A percentile compares a stretch with the other conserved stretches of the same genome.
These are phyloP conservation scores for Tachyglossus aculeatus DNA, from an alignment of 2,797 vertebrate species.

Conservation along the genomic window DNA sequence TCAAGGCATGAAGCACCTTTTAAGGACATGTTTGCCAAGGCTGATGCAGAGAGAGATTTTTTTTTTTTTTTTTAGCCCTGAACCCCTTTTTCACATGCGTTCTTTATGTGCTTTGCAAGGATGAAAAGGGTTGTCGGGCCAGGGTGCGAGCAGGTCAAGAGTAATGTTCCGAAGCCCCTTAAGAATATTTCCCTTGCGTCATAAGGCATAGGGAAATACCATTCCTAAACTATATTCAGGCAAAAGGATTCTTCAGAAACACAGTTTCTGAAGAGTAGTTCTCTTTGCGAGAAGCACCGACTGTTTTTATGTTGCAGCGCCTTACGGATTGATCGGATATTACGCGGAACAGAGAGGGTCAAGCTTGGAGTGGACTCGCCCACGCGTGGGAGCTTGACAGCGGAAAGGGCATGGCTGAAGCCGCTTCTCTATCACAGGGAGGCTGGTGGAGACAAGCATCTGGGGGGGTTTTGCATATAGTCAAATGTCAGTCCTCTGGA, in stretches of 20 bases:
- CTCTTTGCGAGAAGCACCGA: neutral
- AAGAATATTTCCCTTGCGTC: neutral
- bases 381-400: no score
- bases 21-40: conserved; percentile 41
- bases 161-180: neutral
- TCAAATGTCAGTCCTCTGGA: neutral
- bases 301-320: no score
- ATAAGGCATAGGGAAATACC: neutral
- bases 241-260: no score
- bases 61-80: no score
- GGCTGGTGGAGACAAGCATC: rapidly evolving
- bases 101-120: neutral
- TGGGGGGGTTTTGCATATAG: neutral
- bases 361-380: no score
- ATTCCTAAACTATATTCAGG: neutral
- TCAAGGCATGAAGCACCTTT: conserved; percentile 38
- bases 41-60: conserved; percentile 26
- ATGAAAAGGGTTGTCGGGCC: neutral
- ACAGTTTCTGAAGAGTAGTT: no score
- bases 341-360: no score
- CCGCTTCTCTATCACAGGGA: neutral
- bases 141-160: neutral
- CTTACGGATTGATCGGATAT: no score
- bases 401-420: no score
- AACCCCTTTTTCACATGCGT: neutral